Conservation (phyloP, 2,113 vertebrate species). For the Grallaria varia region DNA sequence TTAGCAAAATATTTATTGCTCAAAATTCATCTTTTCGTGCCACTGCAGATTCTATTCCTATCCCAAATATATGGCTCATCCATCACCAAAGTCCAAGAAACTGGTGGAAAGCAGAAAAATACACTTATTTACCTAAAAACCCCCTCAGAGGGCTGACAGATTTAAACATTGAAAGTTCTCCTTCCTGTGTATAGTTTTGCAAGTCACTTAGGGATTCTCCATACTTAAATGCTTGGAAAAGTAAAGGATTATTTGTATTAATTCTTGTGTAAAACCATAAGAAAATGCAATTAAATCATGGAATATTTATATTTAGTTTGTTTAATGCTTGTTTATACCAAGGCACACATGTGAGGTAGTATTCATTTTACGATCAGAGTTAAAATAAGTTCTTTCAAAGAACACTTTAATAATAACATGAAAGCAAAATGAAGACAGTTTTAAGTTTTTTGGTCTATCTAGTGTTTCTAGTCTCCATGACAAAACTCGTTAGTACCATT, state of each 20-base stretch:
- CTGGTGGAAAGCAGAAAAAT: neutral
- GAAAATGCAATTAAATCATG: neutral
- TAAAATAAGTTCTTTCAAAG: neutral
- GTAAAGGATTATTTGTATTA: neutral
- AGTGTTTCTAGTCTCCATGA: neutral
- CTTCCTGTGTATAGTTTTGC: neutral
- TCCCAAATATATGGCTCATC: neutral
- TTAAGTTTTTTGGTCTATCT: neutral
- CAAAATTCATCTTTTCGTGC: neutral
- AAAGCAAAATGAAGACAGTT: neutral
- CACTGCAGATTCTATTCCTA: constrained; percentile 26
- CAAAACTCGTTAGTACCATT: neutral
- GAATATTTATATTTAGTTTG: neutral
- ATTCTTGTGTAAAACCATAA: neutral
- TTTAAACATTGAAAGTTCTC: neutral
- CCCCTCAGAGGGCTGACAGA: neutral
- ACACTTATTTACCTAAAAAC: neutral
- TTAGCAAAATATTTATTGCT: constrained; percentile 16
- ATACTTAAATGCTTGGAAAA: neutral
- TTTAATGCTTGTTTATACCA: neutral
- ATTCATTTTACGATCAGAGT: neutral
- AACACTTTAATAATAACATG: neutral
- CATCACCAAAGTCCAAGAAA: neutral
- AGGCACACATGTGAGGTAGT: rapidly evolving
- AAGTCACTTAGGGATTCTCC: neutral